Evolutionary conservation across 1,140 invertebrate species (phyloP), one percentile per base, ranked within the genome.

Genomic region (Parapsyche elsis): DNA sequence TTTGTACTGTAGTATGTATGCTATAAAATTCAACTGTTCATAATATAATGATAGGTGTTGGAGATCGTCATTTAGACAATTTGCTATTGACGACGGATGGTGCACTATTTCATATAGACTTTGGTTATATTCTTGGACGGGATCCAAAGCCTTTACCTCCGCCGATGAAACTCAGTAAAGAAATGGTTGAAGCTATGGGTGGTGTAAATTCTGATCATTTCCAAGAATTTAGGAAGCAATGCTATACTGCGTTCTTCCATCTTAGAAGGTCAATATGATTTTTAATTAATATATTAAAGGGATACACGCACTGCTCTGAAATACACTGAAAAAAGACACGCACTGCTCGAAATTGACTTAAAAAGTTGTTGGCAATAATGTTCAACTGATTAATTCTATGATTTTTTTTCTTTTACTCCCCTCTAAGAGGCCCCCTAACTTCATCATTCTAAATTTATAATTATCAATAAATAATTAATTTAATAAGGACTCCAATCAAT

Each of bases 151-250:
- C 97, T 5, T 91, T 99, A 85, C 98, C 98, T 2, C 97, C 98
- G 9, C 97, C 98, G 4, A 99, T 99, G 97, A 99, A 99, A 89
- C 90, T 99, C 0, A 99, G 96, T 86, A 96, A 96, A 86, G 98
- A 99, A 91, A 99, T 99, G 98, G 96, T 99, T 0, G 98, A 99
- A 86, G 98, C 95, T 0, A 99, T 99, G 98, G 98, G 98, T 5
- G 98, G 98, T 0, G 92, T 95, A 0, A 93, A 93, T 80, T 96
- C 96, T 0, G 97, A 99, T 84, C 94, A 97, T 88, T 99, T 98
- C 88, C 94, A 98, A 83, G 93, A 97, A 86, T 99, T 99, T 88
- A 91, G 94, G 49, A 97, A 97, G 85, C 94, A 97, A 83, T 99
- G 97, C 88, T 98, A 98, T 85, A 99, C 97, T 0, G 97, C 98